Evolutionary conservation across 1,140 invertebrate species (phyloP), one percentile per base, ranked within the genome.

Genomic region (Drosophila serrata): DNA sequence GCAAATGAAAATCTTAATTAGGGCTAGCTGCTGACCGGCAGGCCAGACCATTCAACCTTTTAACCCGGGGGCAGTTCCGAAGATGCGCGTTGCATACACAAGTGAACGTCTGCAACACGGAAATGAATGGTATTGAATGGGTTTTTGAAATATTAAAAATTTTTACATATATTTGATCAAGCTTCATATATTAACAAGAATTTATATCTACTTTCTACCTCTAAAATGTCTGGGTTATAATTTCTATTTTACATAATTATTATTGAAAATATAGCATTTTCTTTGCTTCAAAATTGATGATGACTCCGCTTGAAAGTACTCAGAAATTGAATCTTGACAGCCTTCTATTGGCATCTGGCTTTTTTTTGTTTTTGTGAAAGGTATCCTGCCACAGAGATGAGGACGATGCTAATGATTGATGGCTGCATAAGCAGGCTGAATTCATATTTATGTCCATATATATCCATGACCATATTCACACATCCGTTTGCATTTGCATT

Each of bases 381-480:
- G 64, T 57, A 60, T 76, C 35, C 29, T 56, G 60, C 35, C 24
- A 33, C 4, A 4, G 49, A 68, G 43, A 49, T 42, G 45, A 42
- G 55, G 56, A 43, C 33, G 19, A 45, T n/a, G 67, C 70, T 65
- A 69, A 73, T 84, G 82, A 87, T 87, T 87, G 82, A 79, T 78
- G 77, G 60, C 58, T 68, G 60, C 53, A 72, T 86, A 87, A 76
- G 82, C 79, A 86, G 60, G 57, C 56, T 46, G 74, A 65, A 72
- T 84, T 63, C 61, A 70, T 69, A 75, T 69, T 69, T 72, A 82
- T 79, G 37, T 61, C 57, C 51, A 55, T 53, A 53, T 53, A 53
- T 37, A 53, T 22, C 46, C 48, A 59, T 56, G 45, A 24, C 11
- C 9, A 56, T 22, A 68, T 42, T 31, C 61, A 27, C 51, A 51